Percentiles rank a stretch among this genome's conserved stretches.
phyloP scores from a whole-genome alignment of 1,140 invertebrate species.

The Nephila pilipes region DNA sequence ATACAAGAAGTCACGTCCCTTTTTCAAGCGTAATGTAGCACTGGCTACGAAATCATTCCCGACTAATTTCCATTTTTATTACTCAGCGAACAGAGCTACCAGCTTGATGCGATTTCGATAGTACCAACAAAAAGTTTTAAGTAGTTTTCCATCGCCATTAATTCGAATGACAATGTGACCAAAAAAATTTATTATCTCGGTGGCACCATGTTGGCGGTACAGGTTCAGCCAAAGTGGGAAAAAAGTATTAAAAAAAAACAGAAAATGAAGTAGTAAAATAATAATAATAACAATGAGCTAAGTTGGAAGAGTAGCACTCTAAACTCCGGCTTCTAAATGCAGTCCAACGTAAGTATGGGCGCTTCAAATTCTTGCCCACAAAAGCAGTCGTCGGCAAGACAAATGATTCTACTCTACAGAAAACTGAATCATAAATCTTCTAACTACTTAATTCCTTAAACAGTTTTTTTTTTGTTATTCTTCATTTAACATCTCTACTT shows the following conservation, averaged over 20 bases:
- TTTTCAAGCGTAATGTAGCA: too few relatives aligned
- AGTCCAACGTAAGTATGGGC: neutral
- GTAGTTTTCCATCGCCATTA: neutral
- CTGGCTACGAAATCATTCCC: too few relatives aligned
- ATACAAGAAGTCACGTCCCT: too few relatives aligned
- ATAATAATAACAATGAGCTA: neutral
- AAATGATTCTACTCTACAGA: constrained; percentile 49
- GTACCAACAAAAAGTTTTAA: neutral
- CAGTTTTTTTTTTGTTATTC: neutral
- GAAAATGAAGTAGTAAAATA: neutral
- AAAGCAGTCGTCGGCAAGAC: neutral
- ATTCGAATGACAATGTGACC: constrained; percentile 2
- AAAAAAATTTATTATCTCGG: neutral
- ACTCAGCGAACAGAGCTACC: neutral
- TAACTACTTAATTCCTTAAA: constrained; percentile 61
- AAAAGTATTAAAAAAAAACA: neutral
- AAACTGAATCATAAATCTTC: constrained; percentile 60
- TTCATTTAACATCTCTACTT: neutral
- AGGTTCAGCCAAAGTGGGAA: neutral
- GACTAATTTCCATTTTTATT: neutral
- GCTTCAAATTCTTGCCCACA: neutral
- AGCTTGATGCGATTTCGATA: neutral
- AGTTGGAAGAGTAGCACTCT: neutral
- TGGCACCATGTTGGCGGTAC: neutral
- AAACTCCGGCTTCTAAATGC: neutral